These are phyloP conservation scores for Falco berigora DNA, from an alignment of 2,797 vertebrate species.

Conservation along the genomic window DNA sequence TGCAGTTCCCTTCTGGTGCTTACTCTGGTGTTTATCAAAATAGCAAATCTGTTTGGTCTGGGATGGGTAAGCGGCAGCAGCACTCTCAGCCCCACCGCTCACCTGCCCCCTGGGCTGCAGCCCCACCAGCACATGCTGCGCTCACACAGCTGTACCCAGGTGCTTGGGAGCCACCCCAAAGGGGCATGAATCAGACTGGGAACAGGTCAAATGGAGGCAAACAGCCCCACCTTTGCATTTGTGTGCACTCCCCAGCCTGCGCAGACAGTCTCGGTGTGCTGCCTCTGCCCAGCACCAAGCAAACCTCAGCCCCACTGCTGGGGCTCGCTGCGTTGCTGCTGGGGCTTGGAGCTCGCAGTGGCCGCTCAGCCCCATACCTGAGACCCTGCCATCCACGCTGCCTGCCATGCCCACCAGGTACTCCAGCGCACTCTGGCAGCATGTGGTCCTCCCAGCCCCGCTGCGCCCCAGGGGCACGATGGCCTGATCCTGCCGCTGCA, in stretches of 20 bases:
- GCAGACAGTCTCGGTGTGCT: background rate
- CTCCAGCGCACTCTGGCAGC: conserved; percentile 79
- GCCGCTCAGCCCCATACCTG: fast-evolving
- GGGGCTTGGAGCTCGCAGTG: fast-evolving
- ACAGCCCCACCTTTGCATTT: background rate
- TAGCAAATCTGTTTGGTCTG: background rate
- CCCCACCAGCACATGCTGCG: fast-evolving
- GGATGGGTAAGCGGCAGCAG: fast-evolving
- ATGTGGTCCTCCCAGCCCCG: conserved; percentile 82
- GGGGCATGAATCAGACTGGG: fast-evolving
- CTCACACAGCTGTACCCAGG: fast-evolving
- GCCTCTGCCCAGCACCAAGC: background rate
- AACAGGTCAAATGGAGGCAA: background rate
- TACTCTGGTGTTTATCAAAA: background rate
- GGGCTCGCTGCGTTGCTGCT: background rate
- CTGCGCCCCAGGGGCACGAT: conserved; percentile 84
- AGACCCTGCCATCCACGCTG: background rate
- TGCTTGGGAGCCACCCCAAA: background rate
- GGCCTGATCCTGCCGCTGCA: conserved; percentile 81
- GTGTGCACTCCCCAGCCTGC: fast-evolving
- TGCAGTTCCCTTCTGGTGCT: background rate
- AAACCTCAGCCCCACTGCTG: fast-evolving
- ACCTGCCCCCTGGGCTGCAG: background rate
- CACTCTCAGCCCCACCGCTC: fast-evolving
- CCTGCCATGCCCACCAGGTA: conserved; percentile 80